Base-by-base conservation (phyloP, 1,140 invertebrate species). In the Eriocheir sinensis region DNA sequence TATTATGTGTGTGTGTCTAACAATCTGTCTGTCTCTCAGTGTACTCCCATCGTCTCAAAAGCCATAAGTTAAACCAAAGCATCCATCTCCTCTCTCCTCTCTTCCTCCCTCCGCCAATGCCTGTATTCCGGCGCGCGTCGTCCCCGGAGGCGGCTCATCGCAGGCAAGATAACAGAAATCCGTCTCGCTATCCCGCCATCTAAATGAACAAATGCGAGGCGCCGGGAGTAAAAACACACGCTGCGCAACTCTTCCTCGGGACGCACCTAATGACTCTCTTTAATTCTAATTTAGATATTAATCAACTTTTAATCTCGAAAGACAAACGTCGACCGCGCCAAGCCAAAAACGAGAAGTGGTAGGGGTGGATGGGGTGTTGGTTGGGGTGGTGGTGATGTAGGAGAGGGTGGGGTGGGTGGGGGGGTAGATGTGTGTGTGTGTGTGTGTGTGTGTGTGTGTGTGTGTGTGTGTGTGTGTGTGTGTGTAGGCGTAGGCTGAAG, bases 391-490 rank as follows among this genome's bases (percentile, higher is more conserved):
- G n/a, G n/a, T n/a, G n/a, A n/a, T n/a, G n/a, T n/a, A n/a, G n/a
- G n/a, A n/a, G 15, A 0, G 9, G 27, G n/a, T 27, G n/a, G 81
- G n/a, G 81, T 85, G 81, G n/a, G 32, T 85, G 81, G n/a, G 12
- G n/a, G 27, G n/a, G 81, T 85, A 32, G n/a, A 32, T 85, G 9
- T 85, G 81, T 85, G 81, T 85, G 85, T 88, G 85, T 88, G 85
- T 88, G 36, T 88, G 85, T 88, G 85, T 88, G 85, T 88, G 85
- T 88, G 36, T 88, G 85, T 88, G 85, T 88, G 85, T 88, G 36
- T 88, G 85, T 88, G 85, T 88, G 85, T 88, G 85, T 88, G 36
- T 88, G 85, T 88, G 85, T 88, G 85, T 88, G 85, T 88, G 85
- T 38, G 85, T 88, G 85, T 88, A 36, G 3, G 85, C 40, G 85